Conservation (phyloP, 2,797 vertebrate species). For the Masticophis lateralis region DNA sequence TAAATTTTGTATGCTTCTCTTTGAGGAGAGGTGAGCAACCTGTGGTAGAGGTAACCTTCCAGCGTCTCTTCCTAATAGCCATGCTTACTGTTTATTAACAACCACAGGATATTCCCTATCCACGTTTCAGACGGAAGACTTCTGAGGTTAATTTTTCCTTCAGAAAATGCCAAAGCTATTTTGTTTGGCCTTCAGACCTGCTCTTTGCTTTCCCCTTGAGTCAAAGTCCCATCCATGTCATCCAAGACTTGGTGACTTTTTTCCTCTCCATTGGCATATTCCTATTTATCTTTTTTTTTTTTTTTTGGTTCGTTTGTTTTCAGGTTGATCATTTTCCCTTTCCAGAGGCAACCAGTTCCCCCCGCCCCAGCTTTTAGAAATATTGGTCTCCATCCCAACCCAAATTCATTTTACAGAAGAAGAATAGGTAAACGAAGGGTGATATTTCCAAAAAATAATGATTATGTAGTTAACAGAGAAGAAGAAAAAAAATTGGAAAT, state of each 20-base stretch:
- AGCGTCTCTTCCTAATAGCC: background rate
- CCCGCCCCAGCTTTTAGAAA: background rate
- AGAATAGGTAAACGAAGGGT: background rate
- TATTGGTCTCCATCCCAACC: background rate
- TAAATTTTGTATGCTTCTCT: background rate
- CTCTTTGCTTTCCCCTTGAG: background rate
- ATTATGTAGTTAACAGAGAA: background rate
- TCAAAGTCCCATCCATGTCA: background rate
- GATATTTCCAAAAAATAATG: background rate
- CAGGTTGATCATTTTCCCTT: background rate
- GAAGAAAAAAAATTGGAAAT: background rate
- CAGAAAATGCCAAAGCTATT: background rate
- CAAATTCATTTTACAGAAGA: background rate
- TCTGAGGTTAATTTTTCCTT: background rate
- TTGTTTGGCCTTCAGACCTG: background rate
- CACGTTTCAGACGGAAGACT: background rate
- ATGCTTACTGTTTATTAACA: background rate
- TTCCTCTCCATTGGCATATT: background rate
- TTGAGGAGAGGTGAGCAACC: background rate
- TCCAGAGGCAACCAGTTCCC: background rate
- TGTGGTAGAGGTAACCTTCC: no score
- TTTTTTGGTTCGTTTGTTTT: background rate
- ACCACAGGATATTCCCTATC: background rate
- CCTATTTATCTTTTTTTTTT: no score
- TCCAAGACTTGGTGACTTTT: background rate